Conservation (phyloP, 1,140 invertebrate species). For the Eciton burchellii region DNA sequence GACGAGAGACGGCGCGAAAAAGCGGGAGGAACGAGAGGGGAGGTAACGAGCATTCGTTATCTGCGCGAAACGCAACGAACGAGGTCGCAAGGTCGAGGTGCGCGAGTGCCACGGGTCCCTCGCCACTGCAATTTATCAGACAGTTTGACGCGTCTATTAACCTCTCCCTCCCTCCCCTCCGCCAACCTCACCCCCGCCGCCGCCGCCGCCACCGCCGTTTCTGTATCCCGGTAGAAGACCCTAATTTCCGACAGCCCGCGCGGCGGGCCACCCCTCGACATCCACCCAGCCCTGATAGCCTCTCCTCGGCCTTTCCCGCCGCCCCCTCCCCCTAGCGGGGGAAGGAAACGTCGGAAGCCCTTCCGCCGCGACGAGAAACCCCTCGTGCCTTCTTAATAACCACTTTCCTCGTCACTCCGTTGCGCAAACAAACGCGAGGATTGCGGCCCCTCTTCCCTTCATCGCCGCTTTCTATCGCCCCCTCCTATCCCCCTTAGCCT, state of each 20-base stretch:
- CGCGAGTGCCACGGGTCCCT: conserved; percentile 29
- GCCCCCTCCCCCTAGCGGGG: no score
- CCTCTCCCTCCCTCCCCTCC: conserved; percentile 25
- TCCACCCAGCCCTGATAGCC: conserved; percentile 49
- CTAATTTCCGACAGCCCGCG: conserved; percentile 70
- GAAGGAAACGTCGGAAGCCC: conserved; percentile 41
- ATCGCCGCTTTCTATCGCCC: neutral
- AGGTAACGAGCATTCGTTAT: conserved; percentile 32
- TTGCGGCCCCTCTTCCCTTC: neutral
- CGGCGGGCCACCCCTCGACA: conserved; percentile 44
- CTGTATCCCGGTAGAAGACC: conserved; percentile 43
- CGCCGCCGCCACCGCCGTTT: no score
- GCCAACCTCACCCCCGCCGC: no score
- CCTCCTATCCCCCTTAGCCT: neutral
- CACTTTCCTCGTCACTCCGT: conserved; percentile 63
- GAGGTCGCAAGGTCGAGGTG: conserved; percentile 22
- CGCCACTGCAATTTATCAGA: conserved; percentile 63
- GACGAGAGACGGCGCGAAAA: neutral
- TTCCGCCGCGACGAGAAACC: conserved; percentile 43
- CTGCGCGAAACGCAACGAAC: neutral
- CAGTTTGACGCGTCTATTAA: conserved; percentile 74
- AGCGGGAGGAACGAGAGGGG: neutral
- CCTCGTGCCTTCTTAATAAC: conserved; percentile 68
- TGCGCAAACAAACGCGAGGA: conserved; percentile 17
- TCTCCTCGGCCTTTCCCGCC: conserved; percentile 16